Base-by-base conservation (phyloP, 2,888 invertebrate species). In the Drosophila quinaria region DNA sequence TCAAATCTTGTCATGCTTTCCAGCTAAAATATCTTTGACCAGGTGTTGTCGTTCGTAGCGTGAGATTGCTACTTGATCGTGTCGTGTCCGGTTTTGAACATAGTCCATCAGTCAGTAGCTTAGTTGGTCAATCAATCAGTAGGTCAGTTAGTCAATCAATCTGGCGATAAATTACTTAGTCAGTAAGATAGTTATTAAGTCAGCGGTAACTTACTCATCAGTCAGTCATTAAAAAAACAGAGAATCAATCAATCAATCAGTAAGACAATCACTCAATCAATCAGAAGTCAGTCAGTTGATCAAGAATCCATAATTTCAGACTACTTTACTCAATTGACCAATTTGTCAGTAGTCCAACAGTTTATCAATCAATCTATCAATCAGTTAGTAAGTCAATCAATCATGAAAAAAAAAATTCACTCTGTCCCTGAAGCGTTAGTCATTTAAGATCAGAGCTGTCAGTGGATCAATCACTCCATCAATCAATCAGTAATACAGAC, bases 1-100 rank as follows among this genome's bases (percentile, higher is more conserved):
- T 56, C 37, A 39, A 49, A 56, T 29, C 31, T 64, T 37, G 49
- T 54, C 15, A 52, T 17, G 46, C n/a, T 35, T 78, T 78, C 62
- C 60, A 78, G 62, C 46, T 63, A 75, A 78, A 31, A 10, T n/a
- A 47, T 19, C 10, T 15, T 25, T 13, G 31, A 46, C 49, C 64
- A 59, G 55, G 50, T 70, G 54, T 46, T 25, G 8, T 39, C 55
- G 44, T 22, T 22, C 15, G 44, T 17, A 39, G 31, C 37, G 60
- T 68, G 69, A 35, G 44, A 55, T 49, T 68, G 6, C 6, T 4
- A 19, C 6, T 11, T 15, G 11, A 0, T n/a, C 29, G 29, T 47
- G 46, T 10, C 8, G 1, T 41, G 10, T 37, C n/a, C 0, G n/a
- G 8, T 15, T 29, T 49, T 49, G 0, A 6, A 6, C 25, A 2